A percentile compares a stretch with the other conserved stretches of the same genome.
Conservation (phyloP, 2,113 vertebrate species). For the Pelodiscus sinensis region DNA sequence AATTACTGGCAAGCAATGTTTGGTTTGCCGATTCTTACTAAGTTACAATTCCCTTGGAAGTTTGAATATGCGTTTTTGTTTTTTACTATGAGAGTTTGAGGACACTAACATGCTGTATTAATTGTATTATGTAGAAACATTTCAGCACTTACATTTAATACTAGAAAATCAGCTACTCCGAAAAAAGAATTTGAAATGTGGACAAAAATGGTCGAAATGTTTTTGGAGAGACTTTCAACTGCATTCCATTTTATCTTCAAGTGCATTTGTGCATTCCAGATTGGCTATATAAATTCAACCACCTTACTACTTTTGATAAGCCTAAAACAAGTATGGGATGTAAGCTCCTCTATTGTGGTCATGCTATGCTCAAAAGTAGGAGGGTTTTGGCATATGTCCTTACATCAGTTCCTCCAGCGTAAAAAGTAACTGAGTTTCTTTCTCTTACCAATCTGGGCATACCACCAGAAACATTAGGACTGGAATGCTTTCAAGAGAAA, state of each 20-base stretch:
- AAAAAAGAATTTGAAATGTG: not conserved
- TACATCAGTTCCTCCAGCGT: conserved; percentile 15
- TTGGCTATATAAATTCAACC: not conserved
- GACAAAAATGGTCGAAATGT: not conserved
- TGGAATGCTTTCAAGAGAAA: conserved; percentile 55
- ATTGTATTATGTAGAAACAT: not conserved
- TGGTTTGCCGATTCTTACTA: not conserved
- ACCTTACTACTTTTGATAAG: not conserved
- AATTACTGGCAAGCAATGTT: not conserved
- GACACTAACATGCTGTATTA: not conserved
- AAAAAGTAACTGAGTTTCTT: conserved; percentile 29
- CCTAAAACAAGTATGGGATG: not conserved
- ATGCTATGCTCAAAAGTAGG: not conserved
- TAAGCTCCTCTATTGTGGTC: not conserved
- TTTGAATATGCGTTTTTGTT: not conserved
- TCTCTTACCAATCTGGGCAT: not conserved
- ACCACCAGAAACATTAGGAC: not conserved
- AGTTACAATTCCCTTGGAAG: not conserved
- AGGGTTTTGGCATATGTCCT: not conserved
- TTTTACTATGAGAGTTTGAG: not conserved
- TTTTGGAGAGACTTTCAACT: not conserved
- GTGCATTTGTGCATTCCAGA: not conserved
- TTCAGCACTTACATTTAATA: not conserved
- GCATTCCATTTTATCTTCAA: accelerated
- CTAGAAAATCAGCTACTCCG: not conserved